Base-by-base conservation (phyloP, 2,888 invertebrate species). In the Parasteatoda lunata region DNA sequence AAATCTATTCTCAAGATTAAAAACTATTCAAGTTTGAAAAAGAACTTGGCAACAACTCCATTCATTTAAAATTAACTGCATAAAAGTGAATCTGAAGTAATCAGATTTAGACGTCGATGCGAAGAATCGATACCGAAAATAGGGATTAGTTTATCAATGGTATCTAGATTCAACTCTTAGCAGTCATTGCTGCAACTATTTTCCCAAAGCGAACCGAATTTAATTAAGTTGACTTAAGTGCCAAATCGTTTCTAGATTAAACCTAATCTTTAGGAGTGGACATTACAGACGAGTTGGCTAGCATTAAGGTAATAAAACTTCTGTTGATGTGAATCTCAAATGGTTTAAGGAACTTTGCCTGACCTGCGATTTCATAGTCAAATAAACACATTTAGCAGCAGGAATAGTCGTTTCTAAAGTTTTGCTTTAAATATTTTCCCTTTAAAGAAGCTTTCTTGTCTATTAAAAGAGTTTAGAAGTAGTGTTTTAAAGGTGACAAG, bases 231-330 rank as follows among this genome's bases (percentile, higher is more conserved):
- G 30, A 80, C 75, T 85, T 79, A 80, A 86, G 85, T 86, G 85
- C 77, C 71, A 76, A 85, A 85, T 80, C 80, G 85, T 71, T 86
- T 70, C 71, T 80, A 86, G 85, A 86, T 86, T 80, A 86, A 86
- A 86, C 85, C 77, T 80, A 86, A 86, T 86, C 85, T 86, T 76
- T 80, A 86, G 80, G 80, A 86, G 80, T 86, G 85, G 80, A 86
- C 85, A 86, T 86, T 80, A 86, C 77, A 72, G 80, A 86, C 80
- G 72, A 86, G 85, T 86, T 86, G 85, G 85, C 80, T 76, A 86
- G 80, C 80, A 86, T 80, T 80, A 86, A 77, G 80, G 85, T 71
- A 86, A 86, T 86, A 80, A 86, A 86, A 86, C 85, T 77, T 80
- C 85, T 77, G 76, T 71, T 77, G 80, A 86, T 76, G 71, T 80